These are phyloP conservation scores for Acrocephalus scirpaceus DNA, from an alignment of 2,797 vertebrate species.

Conservation along the genomic window DNA sequence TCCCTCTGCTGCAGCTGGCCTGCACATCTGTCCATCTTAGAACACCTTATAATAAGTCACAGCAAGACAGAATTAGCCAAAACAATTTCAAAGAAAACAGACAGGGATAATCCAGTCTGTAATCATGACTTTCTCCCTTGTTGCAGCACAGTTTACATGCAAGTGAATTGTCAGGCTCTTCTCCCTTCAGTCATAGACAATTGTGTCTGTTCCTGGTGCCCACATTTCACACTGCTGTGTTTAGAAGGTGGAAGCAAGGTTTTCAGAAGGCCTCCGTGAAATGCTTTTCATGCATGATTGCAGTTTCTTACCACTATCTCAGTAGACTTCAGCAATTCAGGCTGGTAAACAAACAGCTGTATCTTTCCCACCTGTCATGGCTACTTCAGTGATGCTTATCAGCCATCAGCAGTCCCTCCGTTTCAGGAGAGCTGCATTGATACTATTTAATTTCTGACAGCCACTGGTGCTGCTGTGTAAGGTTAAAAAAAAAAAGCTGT, in stretches of 20 bases:
- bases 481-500: not conserved
- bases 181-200: not conserved
- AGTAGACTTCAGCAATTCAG: not conserved
- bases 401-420: not conserved
- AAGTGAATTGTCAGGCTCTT: not conserved
- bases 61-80: constrained; percentile 33
- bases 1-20: constrained; percentile 1
- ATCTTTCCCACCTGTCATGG: not conserved
- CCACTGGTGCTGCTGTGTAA: not conserved
- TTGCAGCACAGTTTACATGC: not conserved
- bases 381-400: not conserved
- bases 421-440: not conserved
- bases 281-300: not conserved
- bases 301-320: not conserved
- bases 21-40: not conserved
- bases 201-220: not conserved
- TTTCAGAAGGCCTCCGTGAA: not conserved
- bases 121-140: not conserved
- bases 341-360: not conserved
- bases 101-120: constrained; percentile 24
- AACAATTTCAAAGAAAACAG: constrained; percentile 17
- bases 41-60: constrained; percentile 26
- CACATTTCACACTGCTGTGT: not conserved
- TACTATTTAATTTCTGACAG: not conserved
- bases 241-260: not conserved